phyloP scores from a whole-genome alignment of 2,888 invertebrate species.

The Cerceris rybyensis region DNA sequence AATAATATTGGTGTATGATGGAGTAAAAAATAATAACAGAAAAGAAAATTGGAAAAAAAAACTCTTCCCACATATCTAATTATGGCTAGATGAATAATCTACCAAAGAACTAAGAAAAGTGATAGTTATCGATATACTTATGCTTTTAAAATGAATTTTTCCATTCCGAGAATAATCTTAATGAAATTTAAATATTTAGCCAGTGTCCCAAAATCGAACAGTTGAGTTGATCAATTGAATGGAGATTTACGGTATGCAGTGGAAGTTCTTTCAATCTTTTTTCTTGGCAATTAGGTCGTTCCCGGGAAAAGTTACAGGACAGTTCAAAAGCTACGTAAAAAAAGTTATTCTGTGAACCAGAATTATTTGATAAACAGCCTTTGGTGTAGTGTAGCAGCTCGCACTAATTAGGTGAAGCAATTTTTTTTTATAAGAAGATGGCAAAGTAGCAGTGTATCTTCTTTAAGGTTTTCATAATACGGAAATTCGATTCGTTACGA shows the following conservation, averaged over 20 bases:
- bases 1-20: background rate
- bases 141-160: too few relatives aligned
- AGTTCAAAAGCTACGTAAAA: constrained; percentile 42
- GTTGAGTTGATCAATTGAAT: too few relatives aligned
- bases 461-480: background rate
- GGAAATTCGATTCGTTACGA: background rate
- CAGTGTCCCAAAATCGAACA: too few relatives aligned
- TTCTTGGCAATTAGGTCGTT: constrained; percentile 32
- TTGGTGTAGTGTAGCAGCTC: constrained; percentile 1
- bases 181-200: too few relatives aligned
- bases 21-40: background rate
- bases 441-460: background rate
- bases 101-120: too few relatives aligned
- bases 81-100: too few relatives aligned
- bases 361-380: constrained; percentile 69
- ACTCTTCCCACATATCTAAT: background rate
- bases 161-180: too few relatives aligned
- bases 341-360: constrained; percentile 59
- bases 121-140: too few relatives aligned
- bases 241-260: too few relatives aligned
- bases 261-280: background rate
- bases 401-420: background rate
- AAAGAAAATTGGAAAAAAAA: background rate
- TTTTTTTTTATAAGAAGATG: background rate
- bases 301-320: constrained; percentile 33